phyloP scores from a whole-genome alignment of 2,888 invertebrate genomes.

The Agriotes lineatus region DNA sequence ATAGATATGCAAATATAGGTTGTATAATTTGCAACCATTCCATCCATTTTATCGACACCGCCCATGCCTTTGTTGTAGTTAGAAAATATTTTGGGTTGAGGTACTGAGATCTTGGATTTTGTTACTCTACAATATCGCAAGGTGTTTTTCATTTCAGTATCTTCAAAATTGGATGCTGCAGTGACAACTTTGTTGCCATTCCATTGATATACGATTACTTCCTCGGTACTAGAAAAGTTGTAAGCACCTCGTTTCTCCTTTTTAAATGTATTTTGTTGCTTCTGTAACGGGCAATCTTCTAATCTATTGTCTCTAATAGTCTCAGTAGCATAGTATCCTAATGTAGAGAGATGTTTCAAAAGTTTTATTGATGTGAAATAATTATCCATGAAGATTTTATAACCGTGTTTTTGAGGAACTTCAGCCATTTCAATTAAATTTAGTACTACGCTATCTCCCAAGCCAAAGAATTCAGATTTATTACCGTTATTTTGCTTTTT shows the following conservation, averaged over 20 bases:
- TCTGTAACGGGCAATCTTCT: slow-evolving; percentile 35
- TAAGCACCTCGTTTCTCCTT: slow-evolving; percentile 21
- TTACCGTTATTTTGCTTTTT: slow-evolving; percentile 29
- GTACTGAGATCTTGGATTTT: background rate
- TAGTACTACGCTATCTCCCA: slow-evolving; percentile 45
- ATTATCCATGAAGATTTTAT: slow-evolving; percentile 38
- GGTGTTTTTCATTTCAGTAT: background rate
- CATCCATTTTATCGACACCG: background rate
- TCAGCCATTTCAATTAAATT: slow-evolving; percentile 29
- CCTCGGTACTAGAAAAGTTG: background rate
- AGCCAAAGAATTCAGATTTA: slow-evolving; percentile 37
- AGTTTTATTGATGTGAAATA: slow-evolving; percentile 21
- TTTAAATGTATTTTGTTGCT: slow-evolving; percentile 14
- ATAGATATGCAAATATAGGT: background rate
- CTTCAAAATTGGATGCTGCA: slow-evolving; percentile 1
- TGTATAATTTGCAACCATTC: background rate
- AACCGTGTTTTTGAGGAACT: slow-evolving; percentile 30
- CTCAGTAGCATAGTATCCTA: slow-evolving; percentile 33
- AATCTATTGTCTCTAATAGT: slow-evolving; percentile 39
- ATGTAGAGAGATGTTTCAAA: background rate
- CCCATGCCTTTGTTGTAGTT: background rate
- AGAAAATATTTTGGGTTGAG: background rate
- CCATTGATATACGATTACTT: slow-evolving; percentile 4
- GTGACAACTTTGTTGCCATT: slow-evolving; percentile 1
- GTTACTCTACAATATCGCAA: background rate